Base-by-base conservation (phyloP, 2,888 invertebrate species). In the Conchocele bisecta region DNA sequence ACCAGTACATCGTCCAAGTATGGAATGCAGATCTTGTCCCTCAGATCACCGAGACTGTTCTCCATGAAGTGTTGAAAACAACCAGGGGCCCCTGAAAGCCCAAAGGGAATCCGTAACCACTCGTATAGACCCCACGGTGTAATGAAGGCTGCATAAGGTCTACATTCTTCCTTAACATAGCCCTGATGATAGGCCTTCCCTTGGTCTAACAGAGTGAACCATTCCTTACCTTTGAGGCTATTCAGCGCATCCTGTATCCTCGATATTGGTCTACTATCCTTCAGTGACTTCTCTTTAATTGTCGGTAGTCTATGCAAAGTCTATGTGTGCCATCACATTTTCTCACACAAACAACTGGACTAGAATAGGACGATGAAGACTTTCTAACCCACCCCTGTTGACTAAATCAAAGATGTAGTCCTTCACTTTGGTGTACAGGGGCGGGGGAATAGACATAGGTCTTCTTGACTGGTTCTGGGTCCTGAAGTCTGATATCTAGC, bases 161-260 rank as follows among this genome's bases (percentile, higher is more conserved):
- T 24, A 31, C 63, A 64, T 11, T 65, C 63, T 37, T 64, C 59
- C 7, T 53, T 29, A 15, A 79, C 51, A 20, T 77, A 67, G 3
- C 76, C 76, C 44, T 79, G 74, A 53, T 76, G 76, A 22, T 79
- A 74, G 3, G 76, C 71, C 39, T 77, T 74, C 2, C 74, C 59
- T 24, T 79, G 74, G 35, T 79, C 74, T 24, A 79, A 35, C 9
- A 77, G 7, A 0, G 69, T 57, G 35, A 77, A 75, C 72, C 66
- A 74, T 35, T 35, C 17, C 24, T 56, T 77, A 0, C 72, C 77
- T 9, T 48, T 42, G 22, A 77, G 50, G 11, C 37, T 58, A 17
- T 79, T 44, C n/a, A 77, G 46, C 2, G 67, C 66, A 72, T 78
- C 70, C 46, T 80, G 64, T 6, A 78, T 66, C 15, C 72, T 57